These are phyloP conservation scores for Florisuga fusca DNA, from an alignment of 2,797 vertebrate species.

Conservation along the genomic window DNA sequence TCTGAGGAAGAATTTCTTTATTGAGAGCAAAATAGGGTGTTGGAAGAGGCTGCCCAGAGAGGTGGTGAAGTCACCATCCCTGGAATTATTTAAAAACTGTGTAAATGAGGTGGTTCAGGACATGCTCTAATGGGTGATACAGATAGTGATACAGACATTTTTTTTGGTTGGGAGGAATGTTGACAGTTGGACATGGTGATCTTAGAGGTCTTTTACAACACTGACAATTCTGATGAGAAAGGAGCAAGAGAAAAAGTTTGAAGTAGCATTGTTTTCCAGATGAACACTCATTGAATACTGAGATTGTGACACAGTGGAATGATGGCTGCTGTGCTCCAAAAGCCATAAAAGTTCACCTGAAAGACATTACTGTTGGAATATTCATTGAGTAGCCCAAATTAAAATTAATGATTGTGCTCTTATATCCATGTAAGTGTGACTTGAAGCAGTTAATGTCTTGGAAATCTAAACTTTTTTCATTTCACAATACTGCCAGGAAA, in stretches of 20 bases:
- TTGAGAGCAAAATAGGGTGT: too few species aligned
- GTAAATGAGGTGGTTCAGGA: too few species aligned
- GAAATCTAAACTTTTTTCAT: neutral
- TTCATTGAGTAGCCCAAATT: neutral
- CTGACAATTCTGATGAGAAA: neutral
- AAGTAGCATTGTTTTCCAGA: neutral
- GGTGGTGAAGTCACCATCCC: too few species aligned
- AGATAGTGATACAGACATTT: too few species aligned
- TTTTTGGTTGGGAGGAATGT: too few species aligned
- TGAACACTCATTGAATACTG: neutral
- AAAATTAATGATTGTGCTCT: neutral
- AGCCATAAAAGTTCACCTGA: neutral
- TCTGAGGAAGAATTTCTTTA: too few species aligned
- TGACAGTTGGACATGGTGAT: too few species aligned
- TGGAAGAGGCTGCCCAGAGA: too few species aligned
- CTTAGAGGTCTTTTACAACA: too few species aligned
- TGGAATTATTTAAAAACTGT: too few species aligned
- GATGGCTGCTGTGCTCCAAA: neutral
- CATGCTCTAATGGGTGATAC: too few species aligned
- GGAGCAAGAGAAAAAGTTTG: neutral
- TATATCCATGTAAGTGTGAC: neutral
- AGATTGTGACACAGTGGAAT: neutral
- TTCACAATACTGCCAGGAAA: neutral
- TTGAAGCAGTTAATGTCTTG: neutral
- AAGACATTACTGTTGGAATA: neutral